Evolutionary conservation across 2,797 vertebrate species (phyloP).

Genomic region (Muraenolepis orangiensis): DNA sequence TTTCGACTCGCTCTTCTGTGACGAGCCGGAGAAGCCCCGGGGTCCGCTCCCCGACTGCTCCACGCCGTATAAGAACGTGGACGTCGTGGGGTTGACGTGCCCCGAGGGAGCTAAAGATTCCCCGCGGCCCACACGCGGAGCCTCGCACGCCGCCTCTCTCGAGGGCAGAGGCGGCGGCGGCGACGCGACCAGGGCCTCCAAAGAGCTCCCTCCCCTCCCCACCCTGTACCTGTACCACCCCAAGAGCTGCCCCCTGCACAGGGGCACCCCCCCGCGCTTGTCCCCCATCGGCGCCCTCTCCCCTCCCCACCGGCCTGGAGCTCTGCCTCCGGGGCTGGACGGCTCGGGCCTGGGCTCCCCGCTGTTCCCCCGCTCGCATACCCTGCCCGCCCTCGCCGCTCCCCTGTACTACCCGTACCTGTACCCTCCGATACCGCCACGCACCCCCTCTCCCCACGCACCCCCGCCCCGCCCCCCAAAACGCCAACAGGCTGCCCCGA

Average conservation of each 20-base stretch:
- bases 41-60: conserved; percentile 43
- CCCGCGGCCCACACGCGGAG: conserved; percentile 23
- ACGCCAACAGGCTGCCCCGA: conserved; percentile 72
- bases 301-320: conserved; percentile 76
- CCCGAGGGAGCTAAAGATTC: conserved; percentile 38
- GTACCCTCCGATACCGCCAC: conserved; percentile 66
- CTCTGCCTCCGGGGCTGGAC: conserved; percentile 69
- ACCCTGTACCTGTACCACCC: conserved; percentile 74
- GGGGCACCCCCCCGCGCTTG: conserved; percentile 78
- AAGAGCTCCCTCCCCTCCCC: conserved; percentile 67
- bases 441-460: conserved; percentile 56
- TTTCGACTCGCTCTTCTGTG: conserved; percentile 62
- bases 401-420: conserved; percentile 80
- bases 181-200: conserved; percentile 47
- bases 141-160: background rate
- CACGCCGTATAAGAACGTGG: conserved; percentile 78
- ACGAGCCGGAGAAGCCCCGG: conserved; percentile 29
- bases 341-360: conserved; percentile 79
- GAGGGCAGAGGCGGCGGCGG: conserved; percentile 26
- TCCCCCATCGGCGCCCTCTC: conserved; percentile 87
- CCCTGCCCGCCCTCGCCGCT: conserved; percentile 80
- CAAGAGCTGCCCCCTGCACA: conserved; percentile 76
- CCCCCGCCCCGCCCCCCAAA: conserved; percentile 65
- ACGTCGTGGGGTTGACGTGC: conserved; percentile 63
- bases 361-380: conserved; percentile 85